Evolutionary conservation across 2,888 invertebrate species (phyloP), one percentile per base, ranked within the genome.

Genomic region (Nephrotoma appendiculata): DNA sequence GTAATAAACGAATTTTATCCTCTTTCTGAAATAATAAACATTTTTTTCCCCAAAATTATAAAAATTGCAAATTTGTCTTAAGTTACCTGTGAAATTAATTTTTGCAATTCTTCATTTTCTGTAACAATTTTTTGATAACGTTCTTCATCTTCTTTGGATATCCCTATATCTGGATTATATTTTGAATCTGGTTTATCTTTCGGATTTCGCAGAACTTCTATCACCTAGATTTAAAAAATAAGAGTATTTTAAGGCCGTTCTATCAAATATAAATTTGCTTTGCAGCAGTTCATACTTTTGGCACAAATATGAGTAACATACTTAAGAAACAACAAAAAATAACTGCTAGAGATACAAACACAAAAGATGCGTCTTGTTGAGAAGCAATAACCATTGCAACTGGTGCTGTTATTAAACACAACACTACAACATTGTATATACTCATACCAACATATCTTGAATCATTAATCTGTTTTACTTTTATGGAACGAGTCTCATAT

Each of bases 361-460:
- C 98, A 92, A 98, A 99, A 89, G 98, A 97, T 85, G 99, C 99
- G 91, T 99, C 98, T 91, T 99, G 98, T 91, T 99, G 99, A 89
- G 97, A 97, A 88, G 97, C 96, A 89, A 99, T 99, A 88, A 99
- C 98, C 93, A 99, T 95, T 83, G 98, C 97, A 87, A 99, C 99
- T 0, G 99, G 99, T 31, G 98, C 99, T 7, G 99, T 99, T 91
- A 99, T 99, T 89, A 99, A 93, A 91, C 99, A 99, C 86, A 99
- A 93, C 71, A 99, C 98, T 88, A 99, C 99, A 89, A 99, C 99
- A 92, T 99, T 99, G 94, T 99, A 99, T 91, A 99, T 99, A 90
- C 98, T 98, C 98, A 99, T 98, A 88, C 98, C 99, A 42, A 99
- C 99, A 91, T 98, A 98, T 89, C 99, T 95, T 0, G 98, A 98